A percentile compares a stretch with the other conserved stretches of the same genome.
Conservation (phyloP, 2,888 invertebrate genomes). For the Himalopsyche tibetana region DNA sequence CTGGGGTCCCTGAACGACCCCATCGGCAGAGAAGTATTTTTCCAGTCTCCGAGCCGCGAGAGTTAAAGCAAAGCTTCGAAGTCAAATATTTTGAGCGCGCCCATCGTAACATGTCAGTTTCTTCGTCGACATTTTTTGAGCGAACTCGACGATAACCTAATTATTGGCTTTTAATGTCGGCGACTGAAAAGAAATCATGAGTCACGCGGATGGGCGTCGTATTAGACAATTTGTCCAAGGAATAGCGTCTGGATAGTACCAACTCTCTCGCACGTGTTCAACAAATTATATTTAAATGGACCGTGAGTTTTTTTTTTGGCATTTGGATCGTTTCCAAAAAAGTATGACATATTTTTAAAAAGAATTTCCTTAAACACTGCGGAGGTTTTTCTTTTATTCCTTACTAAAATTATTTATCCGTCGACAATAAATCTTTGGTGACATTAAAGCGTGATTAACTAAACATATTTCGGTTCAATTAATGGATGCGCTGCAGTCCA, state of each 20-base stretch:
- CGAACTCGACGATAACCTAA: constrained; percentile 5
- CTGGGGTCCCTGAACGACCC: too few species aligned
- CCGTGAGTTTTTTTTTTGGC: background rate
- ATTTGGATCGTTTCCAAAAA: background rate
- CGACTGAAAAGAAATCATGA: background rate
- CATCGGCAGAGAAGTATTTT: too few species aligned
- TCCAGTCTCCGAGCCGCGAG: too few species aligned
- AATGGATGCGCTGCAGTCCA: background rate
- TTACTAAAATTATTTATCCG: background rate
- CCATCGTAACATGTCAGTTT: too few species aligned
- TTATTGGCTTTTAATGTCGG: background rate
- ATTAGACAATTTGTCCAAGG: constrained; percentile 20
- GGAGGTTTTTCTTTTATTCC: background rate
- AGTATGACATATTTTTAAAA: constrained; percentile 16
- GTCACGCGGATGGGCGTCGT: constrained; percentile 11
- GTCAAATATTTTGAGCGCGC: too few species aligned
- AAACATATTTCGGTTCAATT: background rate
- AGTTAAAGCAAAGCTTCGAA: too few species aligned
- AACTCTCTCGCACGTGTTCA: background rate
- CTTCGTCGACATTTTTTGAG: background rate
- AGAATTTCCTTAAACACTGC: background rate
- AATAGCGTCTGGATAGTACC: background rate
- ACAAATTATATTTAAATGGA: constrained; percentile 18
- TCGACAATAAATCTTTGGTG: background rate
- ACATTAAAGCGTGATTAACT: background rate